Conservation (phyloP, 2,113 vertebrate species). For the Chaetorhynchus papuensis region DNA sequence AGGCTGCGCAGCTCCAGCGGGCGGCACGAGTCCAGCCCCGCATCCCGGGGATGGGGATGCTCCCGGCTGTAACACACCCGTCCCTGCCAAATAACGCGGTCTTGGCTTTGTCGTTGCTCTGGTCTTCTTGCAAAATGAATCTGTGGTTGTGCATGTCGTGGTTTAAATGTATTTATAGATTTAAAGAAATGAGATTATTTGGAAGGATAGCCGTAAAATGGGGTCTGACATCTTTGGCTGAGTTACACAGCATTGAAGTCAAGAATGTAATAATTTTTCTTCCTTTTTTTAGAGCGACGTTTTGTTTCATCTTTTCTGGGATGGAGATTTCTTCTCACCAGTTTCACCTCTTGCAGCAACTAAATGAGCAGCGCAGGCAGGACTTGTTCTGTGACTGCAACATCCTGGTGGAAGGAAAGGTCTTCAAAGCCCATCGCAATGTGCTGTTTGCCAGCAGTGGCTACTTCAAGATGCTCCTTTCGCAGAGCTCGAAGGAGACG, state of each 20-base stretch:
- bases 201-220: not conserved
- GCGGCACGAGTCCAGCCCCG: not conserved
- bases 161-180: not conserved
- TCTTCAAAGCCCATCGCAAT: constrained; percentile 94
- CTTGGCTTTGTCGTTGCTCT: not conserved
- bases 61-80: fast-evolving
- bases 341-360: constrained; percentile 87
- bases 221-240: not conserved
- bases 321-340: constrained; percentile 95
- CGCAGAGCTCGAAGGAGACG: constrained; percentile 81
- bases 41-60: not conserved
- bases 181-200: not conserved
- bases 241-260: fast-evolving
- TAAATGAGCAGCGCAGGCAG: constrained; percentile 90
- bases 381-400: constrained; percentile 95
- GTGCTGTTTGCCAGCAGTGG: constrained; percentile 93
- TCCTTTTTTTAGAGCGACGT: not conserved
- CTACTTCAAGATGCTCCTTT: constrained; percentile 96
- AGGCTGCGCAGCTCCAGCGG: not conserved
- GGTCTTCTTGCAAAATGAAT: too few species aligned
- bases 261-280: not conserved
- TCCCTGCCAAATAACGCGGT: not conserved
- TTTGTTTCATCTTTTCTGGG: constrained; percentile 20
- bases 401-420: constrained; percentile 90
- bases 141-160: fast-evolving